Evolutionary conservation across 2,888 invertebrate species (phyloP).

Genomic region (Trissoscelio sp.): DNA sequence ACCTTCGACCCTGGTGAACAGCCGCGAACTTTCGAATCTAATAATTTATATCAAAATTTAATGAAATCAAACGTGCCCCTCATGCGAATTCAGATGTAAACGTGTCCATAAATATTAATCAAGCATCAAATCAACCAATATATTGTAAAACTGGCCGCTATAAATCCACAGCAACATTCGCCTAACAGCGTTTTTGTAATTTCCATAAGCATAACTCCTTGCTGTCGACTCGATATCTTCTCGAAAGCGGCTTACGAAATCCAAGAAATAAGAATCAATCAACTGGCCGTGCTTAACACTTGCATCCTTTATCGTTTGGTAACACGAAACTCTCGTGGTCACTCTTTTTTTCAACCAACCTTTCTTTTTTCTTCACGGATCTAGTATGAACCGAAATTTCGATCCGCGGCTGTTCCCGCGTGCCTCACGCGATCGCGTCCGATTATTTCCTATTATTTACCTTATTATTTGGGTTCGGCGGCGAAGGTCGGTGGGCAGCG

Average conservation of each 20-base stretch:
- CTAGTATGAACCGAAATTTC: too few species aligned
- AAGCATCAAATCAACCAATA: constrained; percentile 65
- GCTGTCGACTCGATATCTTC: constrained; percentile 53
- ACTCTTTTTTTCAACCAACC: background rate
- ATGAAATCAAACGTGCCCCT: constrained; percentile 45
- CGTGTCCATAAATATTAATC: constrained; percentile 65
- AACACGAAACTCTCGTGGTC: constrained; percentile 42
- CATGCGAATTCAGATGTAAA: constrained; percentile 58
- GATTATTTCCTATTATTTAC: constrained; percentile 80
- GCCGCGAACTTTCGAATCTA: constrained; percentile 29
- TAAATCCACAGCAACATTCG: constrained; percentile 56
- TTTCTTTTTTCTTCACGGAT: background rate
- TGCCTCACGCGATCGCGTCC: constrained; percentile 74
- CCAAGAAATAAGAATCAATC: constrained; percentile 66
- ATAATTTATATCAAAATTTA: constrained; percentile 58
- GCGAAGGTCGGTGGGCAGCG: constrained; percentile 79
- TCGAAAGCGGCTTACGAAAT: constrained; percentile 63
- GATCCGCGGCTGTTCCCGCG: too few species aligned
- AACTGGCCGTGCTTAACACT: constrained; percentile 33
- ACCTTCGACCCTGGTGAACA: constrained; percentile 17
- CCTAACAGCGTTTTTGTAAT: constrained; percentile 61
- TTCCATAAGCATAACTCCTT: constrained; percentile 62
- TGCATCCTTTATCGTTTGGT: constrained; percentile 55
- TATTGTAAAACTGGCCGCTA: constrained; percentile 61
- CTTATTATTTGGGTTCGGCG: constrained; percentile 77